Evolutionary conservation across 2,113 vertebrate genomes (phyloP).

Genomic region (Brachyistius frenatus): DNA sequence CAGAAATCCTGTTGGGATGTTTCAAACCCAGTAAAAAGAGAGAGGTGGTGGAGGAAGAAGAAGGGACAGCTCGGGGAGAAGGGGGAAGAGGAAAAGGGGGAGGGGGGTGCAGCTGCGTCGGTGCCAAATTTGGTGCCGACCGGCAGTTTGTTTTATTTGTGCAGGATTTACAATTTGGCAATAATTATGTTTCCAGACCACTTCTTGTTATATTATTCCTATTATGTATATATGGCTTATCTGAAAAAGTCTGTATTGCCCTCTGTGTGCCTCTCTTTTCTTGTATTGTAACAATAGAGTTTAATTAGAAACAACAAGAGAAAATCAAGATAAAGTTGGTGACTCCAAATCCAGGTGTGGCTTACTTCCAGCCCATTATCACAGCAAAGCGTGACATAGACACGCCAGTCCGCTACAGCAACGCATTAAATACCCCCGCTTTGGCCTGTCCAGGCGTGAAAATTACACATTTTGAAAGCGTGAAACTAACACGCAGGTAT

Average conservation of each 20-base stretch:
- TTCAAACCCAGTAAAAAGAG: constrained; percentile 30
- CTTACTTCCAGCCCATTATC: background rate
- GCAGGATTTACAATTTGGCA: background rate
- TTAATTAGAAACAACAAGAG: background rate
- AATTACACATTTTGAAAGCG: too few relatives aligned
- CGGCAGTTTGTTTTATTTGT: constrained; percentile 34
- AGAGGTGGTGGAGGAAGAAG: constrained; percentile 11
- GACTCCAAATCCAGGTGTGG: background rate
- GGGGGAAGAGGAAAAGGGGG: background rate
- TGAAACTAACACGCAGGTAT: too few relatives aligned
- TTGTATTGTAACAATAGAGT: constrained; percentile 9
- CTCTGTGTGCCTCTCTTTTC: constrained; percentile 1
- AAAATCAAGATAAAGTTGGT: background rate
- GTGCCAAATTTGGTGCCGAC: constrained; percentile 15
- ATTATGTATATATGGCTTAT: constrained; percentile 8
- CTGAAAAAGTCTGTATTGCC: constrained; percentile 7
- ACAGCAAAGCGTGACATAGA: too few relatives aligned
- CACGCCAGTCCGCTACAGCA: too few relatives aligned
- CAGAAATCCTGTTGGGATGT: constrained; percentile 37
- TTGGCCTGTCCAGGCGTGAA: too few relatives aligned
- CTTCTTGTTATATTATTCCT: constrained; percentile 18
- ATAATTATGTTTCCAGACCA: background rate
- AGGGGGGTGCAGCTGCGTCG: constrained; percentile 4
- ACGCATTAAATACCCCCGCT: too few relatives aligned
- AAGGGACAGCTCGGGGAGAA: background rate